Evolutionary conservation across 2,113 vertebrate genomes (phyloP).

Genomic region (Psilopsiagon aymara): DNA sequence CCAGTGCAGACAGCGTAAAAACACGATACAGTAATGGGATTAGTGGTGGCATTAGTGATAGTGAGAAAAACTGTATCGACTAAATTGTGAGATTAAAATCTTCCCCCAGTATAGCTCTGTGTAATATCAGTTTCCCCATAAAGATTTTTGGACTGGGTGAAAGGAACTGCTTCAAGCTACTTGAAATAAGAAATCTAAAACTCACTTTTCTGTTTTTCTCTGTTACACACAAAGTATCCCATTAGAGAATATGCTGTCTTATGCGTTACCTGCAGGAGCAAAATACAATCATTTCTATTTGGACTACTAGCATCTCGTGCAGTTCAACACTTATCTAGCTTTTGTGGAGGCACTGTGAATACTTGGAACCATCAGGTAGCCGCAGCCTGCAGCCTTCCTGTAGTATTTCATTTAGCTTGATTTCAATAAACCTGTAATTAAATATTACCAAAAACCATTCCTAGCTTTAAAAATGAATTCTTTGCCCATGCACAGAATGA

Average conservation of each 20-base stretch:
- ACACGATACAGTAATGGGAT: not conserved
- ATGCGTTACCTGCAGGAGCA: not conserved
- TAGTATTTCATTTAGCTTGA: not conserved
- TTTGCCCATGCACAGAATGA: not conserved
- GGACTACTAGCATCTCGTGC: not conserved
- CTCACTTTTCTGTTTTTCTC: not conserved
- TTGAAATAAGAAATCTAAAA: not conserved
- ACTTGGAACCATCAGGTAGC: not conserved
- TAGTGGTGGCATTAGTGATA: not conserved
- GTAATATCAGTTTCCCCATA: not conserved
- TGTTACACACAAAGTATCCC: not conserved
- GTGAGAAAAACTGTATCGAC: not conserved
- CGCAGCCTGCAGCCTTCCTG: not conserved
- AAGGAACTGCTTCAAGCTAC: not conserved
- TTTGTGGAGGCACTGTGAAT: not conserved
- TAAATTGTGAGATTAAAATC: not conserved
- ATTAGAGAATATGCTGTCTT: not conserved
- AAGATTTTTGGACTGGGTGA: not conserved
- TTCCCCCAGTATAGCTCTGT: not conserved
- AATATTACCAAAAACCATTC: not conserved
- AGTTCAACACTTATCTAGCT: not conserved
- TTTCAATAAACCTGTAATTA: not conserved
- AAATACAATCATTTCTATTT: not conserved
- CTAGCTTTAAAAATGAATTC: not conserved
- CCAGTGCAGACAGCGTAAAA: not conserved